These are phyloP conservation scores for Platanista minor DNA, from an alignment of 2,113 vertebrate species.

Conservation along the genomic window DNA sequence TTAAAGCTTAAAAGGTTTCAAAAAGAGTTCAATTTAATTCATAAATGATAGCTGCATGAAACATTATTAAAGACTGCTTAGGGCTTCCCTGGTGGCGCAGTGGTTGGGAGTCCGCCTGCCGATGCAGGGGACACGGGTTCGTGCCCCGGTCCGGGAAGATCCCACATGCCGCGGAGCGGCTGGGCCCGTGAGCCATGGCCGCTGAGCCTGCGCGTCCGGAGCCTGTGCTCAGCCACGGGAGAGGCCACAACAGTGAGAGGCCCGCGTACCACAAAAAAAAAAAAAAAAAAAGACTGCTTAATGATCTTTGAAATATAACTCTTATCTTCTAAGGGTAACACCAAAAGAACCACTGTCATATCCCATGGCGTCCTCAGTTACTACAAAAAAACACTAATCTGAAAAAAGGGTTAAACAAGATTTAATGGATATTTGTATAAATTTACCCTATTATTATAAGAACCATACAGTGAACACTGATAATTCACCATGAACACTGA, in stretches of 20 bases:
- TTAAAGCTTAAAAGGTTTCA: slow-evolving; percentile 4
- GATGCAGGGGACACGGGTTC: too few species aligned
- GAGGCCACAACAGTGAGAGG: too few species aligned
- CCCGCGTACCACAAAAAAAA: too few species aligned
- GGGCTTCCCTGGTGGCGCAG: too few species aligned
- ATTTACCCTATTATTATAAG: not conserved
- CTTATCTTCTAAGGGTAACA: not conserved
- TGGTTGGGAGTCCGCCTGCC: too few species aligned
- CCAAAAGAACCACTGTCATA: not conserved
- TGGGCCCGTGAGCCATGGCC: too few species aligned
- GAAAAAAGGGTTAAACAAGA: slow-evolving; percentile 24
- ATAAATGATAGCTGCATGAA: not conserved
- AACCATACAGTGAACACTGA: not conserved
- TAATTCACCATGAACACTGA: slow-evolving; percentile 11
- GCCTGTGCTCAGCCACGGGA: too few species aligned
- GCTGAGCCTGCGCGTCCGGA: too few species aligned
- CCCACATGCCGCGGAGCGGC: too few species aligned
- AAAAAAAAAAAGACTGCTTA: slow-evolving; percentile 22
- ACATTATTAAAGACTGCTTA: slow-evolving; percentile 8
- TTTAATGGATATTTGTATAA: not conserved
- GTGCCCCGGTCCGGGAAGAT: too few species aligned
- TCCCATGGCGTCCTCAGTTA: not conserved
- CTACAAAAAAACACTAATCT: not conserved
- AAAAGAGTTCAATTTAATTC: not conserved
- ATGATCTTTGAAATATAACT: slow-evolving; percentile 16